These are phyloP conservation scores for Psittacula derbiana DNA, from an alignment of 2,797 vertebrate genomes.

Conservation along the genomic window DNA sequence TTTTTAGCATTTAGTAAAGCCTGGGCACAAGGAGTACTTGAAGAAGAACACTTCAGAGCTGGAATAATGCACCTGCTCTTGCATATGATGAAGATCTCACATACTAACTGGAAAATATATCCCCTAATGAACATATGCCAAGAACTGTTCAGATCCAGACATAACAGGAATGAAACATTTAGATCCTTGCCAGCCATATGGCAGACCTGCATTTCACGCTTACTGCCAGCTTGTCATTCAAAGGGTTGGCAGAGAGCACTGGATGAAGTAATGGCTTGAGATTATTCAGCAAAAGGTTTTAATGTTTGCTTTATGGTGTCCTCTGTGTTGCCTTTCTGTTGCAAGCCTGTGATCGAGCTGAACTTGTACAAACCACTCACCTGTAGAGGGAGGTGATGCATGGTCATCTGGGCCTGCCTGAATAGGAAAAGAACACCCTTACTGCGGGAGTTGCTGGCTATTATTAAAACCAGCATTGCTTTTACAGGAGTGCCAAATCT, in stretches of 20 bases:
- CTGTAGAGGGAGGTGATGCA: background rate
- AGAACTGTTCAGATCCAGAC: conserved; percentile 4
- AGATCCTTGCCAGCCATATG: conserved; percentile 40
- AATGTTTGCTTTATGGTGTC: background rate
- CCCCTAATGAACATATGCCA: conserved; percentile 33
- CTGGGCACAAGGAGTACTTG: background rate
- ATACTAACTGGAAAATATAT: conserved; percentile 30
- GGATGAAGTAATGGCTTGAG: conserved; percentile 1
- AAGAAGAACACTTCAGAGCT: background rate
- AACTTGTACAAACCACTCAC: background rate
- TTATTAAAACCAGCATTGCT: conserved; percentile 23
- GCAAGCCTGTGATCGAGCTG: background rate
- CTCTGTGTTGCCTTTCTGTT: background rate
- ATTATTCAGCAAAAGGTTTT: conserved; percentile 45
- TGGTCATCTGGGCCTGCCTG: conserved; percentile 11
- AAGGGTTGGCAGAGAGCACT: background rate
- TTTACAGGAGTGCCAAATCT: conserved; percentile 37
- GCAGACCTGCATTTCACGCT: background rate
- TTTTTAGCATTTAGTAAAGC: background rate
- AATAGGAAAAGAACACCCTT: conserved; percentile 3
- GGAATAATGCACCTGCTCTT: conserved; percentile 11
- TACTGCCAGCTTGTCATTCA: conserved; percentile 5
- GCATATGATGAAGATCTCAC: background rate
- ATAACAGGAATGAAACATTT: conserved; percentile 20
- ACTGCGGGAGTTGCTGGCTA: background rate